phyloP scores from a whole-genome alignment of 2,888 invertebrate species.

The Cheilosia variabilis region DNA sequence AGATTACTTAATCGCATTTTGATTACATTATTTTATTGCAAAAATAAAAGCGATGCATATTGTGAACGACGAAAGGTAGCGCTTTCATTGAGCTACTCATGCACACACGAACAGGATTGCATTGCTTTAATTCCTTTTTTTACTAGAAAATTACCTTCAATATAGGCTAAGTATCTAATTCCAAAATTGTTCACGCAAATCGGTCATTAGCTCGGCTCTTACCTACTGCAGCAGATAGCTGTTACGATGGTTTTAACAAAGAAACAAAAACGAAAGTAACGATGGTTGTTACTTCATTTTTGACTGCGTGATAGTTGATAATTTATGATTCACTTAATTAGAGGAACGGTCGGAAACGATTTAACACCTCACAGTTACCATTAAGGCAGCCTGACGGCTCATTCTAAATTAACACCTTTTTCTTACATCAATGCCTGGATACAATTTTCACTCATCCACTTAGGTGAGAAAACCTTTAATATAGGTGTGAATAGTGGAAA shows the following conservation, averaged over 20 bases:
- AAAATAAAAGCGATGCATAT: background rate
- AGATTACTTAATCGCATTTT: background rate
- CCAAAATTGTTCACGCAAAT: constrained; percentile 47
- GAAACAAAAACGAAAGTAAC: constrained; percentile 37
- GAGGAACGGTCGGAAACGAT: constrained; percentile 32
- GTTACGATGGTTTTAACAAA: background rate
- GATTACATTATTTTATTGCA: background rate
- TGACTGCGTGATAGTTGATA: constrained; percentile 40
- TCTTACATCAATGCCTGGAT: constrained; percentile 9
- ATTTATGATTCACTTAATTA: constrained; percentile 38
- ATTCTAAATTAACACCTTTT: constrained; percentile 44
- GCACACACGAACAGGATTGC: too few species aligned
- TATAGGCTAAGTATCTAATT: constrained; percentile 18
- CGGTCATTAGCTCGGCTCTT: constrained; percentile 27
- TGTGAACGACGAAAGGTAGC: background rate
- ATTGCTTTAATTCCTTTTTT: too few species aligned
- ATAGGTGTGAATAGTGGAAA: background rate
- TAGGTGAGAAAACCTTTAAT: background rate
- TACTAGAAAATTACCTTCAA: background rate
- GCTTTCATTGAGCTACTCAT: background rate
- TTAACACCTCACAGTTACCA: constrained; percentile 30
- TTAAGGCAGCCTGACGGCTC: constrained; percentile 1
- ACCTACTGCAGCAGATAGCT: background rate
- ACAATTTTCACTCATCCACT: constrained; percentile 1
- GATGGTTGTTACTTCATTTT: constrained; percentile 25